phyloP scores from a whole-genome alignment of 2,113 vertebrate genomes.

The Cichladusa arquata region DNA sequence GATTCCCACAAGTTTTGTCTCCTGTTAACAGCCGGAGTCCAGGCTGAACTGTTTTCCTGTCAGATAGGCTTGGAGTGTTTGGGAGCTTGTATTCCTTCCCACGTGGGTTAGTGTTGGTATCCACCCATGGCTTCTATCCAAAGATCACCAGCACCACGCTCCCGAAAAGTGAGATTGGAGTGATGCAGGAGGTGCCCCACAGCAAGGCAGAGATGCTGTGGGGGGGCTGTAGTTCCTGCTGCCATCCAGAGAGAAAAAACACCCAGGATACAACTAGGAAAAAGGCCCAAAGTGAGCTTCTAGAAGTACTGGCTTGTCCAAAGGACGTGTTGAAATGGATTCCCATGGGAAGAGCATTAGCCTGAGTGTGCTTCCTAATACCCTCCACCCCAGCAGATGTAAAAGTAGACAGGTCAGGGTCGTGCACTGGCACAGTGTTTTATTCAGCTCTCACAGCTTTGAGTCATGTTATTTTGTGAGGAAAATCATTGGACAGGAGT shows the following conservation, averaged over 20 bases:
- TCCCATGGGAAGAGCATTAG: background rate
- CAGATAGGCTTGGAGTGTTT: background rate
- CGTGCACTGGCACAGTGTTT: fast-evolving
- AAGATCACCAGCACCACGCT: background rate
- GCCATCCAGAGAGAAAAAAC: background rate
- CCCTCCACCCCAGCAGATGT: background rate
- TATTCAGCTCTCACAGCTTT: background rate
- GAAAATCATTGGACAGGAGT: background rate
- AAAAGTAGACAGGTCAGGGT: background rate
- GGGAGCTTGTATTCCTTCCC: background rate
- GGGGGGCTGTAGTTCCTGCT: background rate
- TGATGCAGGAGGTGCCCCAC: background rate
- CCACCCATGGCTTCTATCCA: background rate
- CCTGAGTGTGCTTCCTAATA: fast-evolving
- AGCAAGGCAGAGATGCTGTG: background rate
- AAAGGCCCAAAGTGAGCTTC: background rate
- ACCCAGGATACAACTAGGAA: background rate
- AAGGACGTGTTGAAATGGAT: background rate
- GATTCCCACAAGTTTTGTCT: background rate
- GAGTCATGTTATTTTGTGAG: background rate
- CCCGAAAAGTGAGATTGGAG: background rate
- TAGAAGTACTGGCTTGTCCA: background rate
- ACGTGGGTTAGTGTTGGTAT: background rate
- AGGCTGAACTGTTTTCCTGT: background rate
- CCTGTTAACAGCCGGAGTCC: fast-evolving